Conservation (phyloP, 2,797 vertebrate species). For the Esox lucius region DNA sequence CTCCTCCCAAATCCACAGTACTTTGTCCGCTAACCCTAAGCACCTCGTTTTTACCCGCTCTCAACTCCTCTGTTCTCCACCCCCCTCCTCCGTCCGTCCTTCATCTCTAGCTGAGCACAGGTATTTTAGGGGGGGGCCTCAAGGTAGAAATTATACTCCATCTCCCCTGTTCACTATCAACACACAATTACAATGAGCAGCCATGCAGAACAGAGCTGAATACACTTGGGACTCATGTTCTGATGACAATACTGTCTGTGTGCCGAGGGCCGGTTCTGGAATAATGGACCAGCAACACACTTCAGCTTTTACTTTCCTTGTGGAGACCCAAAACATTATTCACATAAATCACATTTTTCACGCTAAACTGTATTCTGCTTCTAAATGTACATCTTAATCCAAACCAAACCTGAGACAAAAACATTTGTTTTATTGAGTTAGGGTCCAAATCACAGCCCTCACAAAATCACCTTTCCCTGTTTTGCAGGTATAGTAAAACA, state of each 20-base stretch:
- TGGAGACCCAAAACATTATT: not conserved
- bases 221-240: slow-evolving; percentile 97
- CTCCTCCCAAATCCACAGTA: slow-evolving; percentile 72
- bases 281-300: slow-evolving; percentile 56
- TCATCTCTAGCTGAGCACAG: slow-evolving; percentile 84
- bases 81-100: slow-evolving; percentile 49
- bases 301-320: not conserved
- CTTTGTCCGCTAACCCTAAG: slow-evolving; percentile 9
- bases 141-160: slow-evolving; percentile 97
- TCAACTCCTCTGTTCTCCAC: slow-evolving; percentile 52
- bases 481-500: not conserved
- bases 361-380: not conserved
- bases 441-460: too few species aligned
- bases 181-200: slow-evolving; percentile 99
- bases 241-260: slow-evolving; percentile 97
- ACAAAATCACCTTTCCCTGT: too few species aligned
- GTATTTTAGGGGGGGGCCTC: slow-evolving; percentile 94
- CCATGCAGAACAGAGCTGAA: slow-evolving; percentile 98
- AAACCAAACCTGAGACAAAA: slow-evolving; percentile 7
- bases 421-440: not conserved
- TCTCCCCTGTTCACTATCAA: slow-evolving; percentile 98
- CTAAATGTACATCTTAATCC: too few species aligned
- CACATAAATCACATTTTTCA: not conserved
- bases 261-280: slow-evolving; percentile 83
- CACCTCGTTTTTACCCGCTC: slow-evolving; percentile 23